Percentiles rank a stretch among this genome's conserved stretches.
Conservation (phyloP, 2,797 vertebrate genomes). For the Phoebastria nigripes region DNA sequence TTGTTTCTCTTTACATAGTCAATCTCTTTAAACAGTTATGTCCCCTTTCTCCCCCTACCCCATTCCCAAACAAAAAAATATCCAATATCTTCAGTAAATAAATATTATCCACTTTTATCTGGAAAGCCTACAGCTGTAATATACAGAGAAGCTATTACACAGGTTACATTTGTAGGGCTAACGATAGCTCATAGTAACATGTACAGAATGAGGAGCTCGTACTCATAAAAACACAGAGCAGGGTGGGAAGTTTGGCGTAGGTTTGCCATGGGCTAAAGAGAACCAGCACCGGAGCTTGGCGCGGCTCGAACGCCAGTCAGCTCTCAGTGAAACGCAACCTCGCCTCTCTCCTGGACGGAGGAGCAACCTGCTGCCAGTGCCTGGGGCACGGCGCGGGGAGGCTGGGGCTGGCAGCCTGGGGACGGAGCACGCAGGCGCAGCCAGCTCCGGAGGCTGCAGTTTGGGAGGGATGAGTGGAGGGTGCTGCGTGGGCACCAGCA, state of each 20-base stretch:
- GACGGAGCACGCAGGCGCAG: not conserved
- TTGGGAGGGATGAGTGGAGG: not conserved
- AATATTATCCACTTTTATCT: conserved; percentile 65
- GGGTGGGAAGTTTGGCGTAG: not conserved
- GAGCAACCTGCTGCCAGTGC: not conserved
- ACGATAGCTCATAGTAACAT: not conserved
- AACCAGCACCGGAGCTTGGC: not conserved
- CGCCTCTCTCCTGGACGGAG: not conserved
- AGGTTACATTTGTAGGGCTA: conserved; percentile 22
- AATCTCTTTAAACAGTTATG: conserved; percentile 39
- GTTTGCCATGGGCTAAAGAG: not conserved
- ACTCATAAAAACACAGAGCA: conserved; percentile 40
- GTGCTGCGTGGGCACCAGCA: not conserved
- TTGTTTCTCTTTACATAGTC: conserved; percentile 43
- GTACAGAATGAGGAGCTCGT: not conserved
- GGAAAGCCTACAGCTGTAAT: conserved; percentile 58
- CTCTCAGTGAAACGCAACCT: not conserved
- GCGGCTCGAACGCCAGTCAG: not conserved
- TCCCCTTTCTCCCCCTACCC: conserved; percentile 43
- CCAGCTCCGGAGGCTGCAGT: accelerated
- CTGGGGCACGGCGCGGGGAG: not conserved
- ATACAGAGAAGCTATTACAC: conserved; percentile 56
- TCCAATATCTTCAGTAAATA: conserved; percentile 65
- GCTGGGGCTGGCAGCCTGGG: not conserved
- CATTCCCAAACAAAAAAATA: conserved; percentile 61